These are phyloP conservation scores for Cebidichthys violaceus DNA, from an alignment of 2,113 vertebrate species.

Conservation along the genomic window DNA sequence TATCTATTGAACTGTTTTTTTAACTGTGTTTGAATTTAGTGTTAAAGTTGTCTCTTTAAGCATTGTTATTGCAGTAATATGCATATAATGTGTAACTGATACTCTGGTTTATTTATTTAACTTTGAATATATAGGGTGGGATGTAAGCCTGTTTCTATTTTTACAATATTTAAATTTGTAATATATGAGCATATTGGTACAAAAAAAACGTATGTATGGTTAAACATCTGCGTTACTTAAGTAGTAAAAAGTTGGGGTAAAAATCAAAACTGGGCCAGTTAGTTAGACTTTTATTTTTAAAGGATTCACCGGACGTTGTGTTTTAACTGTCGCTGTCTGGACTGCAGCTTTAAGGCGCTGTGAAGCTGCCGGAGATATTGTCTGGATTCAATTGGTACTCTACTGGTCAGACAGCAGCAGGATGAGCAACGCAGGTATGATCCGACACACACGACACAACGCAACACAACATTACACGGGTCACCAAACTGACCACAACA, in stretches of 20 bases:
- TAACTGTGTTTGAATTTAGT: neutral
- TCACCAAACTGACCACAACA: neutral
- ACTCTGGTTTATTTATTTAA: neutral
- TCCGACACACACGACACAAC: neutral
- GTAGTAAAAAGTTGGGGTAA: no score
- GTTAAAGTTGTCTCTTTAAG: no score
- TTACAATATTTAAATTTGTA: neutral
- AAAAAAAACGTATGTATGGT: neutral
- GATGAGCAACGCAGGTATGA: slow-evolving; percentile 65
- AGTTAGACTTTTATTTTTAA: slow-evolving; percentile 21
- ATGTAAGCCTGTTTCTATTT: neutral
- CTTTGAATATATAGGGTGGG: neutral
- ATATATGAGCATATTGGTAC: neutral
- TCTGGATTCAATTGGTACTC: accelerated
- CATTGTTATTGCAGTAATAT: neutral
- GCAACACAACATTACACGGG: neutral
- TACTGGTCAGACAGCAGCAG: neutral
- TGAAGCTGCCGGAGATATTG: accelerated
- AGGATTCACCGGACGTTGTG: neutral
- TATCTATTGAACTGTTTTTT: neutral
- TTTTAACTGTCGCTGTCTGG: no score
- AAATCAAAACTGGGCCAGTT: neutral
- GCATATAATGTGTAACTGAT: neutral
- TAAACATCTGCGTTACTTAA: neutral
- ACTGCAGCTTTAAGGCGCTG: neutral